phyloP scores from a whole-genome alignment of 2,797 vertebrate genomes.

The Notoglanidium macrostoma region DNA sequence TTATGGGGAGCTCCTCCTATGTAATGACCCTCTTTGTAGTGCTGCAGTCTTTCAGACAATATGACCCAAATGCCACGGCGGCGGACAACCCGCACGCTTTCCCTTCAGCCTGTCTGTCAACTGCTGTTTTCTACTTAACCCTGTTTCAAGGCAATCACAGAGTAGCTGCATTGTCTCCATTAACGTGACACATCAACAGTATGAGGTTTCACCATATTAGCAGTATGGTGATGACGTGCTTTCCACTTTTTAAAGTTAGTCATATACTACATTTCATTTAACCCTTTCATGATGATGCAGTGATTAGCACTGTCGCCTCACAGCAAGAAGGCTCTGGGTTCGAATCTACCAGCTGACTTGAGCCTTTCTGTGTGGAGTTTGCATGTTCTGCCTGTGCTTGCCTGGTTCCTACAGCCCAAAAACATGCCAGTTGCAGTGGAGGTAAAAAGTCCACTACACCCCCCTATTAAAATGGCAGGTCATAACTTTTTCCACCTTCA shows the following conservation, averaged over 20 bases:
- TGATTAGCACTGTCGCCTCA: no score
- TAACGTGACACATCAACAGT: slow-evolving; percentile 3
- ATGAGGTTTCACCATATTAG: not conserved
- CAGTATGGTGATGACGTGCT: not conserved
- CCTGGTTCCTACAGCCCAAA: no score
- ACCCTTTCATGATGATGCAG: no score
- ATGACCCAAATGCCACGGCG: slow-evolving; percentile 36
- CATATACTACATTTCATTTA: not conserved
- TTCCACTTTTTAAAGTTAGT: not conserved
- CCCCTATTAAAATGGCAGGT: no score
- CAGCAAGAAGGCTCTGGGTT: no score
- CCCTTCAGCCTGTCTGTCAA: not conserved
- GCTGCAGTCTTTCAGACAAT: slow-evolving; percentile 51
- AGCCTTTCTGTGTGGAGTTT: no score
- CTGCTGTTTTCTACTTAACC: not conserved
- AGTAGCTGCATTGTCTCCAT: not conserved
- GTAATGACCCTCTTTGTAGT: slow-evolving; percentile 65
- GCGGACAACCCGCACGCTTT: slow-evolving; percentile 10
- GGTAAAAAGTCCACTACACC: no score
- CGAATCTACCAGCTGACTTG: no score
- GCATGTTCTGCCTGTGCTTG: no score
- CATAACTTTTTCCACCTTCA: no score
- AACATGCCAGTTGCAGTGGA: no score
- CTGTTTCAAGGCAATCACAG: not conserved
- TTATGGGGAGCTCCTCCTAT: slow-evolving; percentile 66